These are phyloP conservation scores for Eledona agricola DNA, from an alignment of 2,888 invertebrate species.

Conservation along the genomic window DNA sequence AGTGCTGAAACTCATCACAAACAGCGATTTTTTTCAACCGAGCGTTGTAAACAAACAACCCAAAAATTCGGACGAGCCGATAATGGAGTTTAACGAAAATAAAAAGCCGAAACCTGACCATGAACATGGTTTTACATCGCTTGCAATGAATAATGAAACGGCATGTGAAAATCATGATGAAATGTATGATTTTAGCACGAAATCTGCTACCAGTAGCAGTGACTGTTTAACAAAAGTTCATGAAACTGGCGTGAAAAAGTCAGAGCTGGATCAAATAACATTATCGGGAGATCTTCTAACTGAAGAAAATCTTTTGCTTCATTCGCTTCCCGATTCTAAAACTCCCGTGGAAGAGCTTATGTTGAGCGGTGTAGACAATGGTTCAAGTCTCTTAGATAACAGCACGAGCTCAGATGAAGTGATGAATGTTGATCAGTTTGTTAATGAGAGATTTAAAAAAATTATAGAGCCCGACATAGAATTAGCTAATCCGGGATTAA, in stretches of 20 bases:
- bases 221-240: too few species aligned
- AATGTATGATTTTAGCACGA: too few species aligned
- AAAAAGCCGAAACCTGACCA: too few species aligned
- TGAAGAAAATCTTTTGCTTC: slow-evolving; percentile 50
- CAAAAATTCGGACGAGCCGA: too few species aligned
- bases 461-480: slow-evolving; percentile 58
- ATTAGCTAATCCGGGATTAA: slow-evolving; percentile 47
- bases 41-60: slow-evolving; percentile 17
- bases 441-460: slow-evolving; percentile 60
- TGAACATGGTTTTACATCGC: too few species aligned
- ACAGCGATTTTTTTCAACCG: slow-evolving; percentile 50
- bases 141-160: too few species aligned
- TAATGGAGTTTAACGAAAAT: too few species aligned
- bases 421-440: slow-evolving; percentile 62
- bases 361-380: slow-evolving; percentile 52
- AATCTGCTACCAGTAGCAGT: too few species aligned
- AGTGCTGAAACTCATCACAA: slow-evolving; percentile 50
- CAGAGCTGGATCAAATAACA: slow-evolving; percentile 7
- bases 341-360: slow-evolving; percentile 56
- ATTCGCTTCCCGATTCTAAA: slow-evolving; percentile 47
- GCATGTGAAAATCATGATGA: too few species aligned
- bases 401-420: slow-evolving; percentile 60
- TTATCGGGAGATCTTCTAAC: slow-evolving; percentile 46
- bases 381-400: slow-evolving; percentile 55
- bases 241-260: too few species aligned